These are phyloP conservation scores for Rhabdophis nuchalis DNA, from an alignment of 2,797 vertebrate genomes.

Conservation along the genomic window DNA sequence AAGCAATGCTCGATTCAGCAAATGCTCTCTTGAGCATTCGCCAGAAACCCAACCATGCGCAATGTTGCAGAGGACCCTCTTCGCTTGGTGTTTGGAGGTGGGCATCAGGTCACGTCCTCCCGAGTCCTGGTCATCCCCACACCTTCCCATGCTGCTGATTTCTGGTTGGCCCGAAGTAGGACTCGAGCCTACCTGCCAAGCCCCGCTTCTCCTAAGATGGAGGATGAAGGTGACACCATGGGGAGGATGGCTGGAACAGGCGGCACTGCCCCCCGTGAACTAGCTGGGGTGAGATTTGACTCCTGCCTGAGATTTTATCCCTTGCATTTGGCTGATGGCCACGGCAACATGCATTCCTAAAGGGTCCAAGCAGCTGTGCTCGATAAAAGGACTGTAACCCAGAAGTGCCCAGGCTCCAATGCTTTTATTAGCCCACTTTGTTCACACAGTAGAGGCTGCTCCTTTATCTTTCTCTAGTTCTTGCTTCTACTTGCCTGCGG, in stretches of 20 bases:
- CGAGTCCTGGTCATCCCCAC: neutral
- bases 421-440: neutral
- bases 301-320: neutral
- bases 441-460: neutral
- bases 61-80: neutral
- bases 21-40: neutral
- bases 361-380: neutral
- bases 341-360: neutral
- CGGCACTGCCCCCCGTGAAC: conserved; percentile 15
- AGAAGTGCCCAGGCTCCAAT: neutral
- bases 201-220: conserved; percentile 65
- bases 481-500: too few species aligned
- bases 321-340: neutral
- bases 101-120: neutral
- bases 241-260: conserved; percentile 32
- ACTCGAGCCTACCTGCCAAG: neutral
- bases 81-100: conserved; percentile 8
- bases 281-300: conserved; percentile 58
- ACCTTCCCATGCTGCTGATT: conserved; percentile 21
- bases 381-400: neutral
- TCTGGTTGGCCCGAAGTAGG: conserved; percentile 24
- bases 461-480: neutral
- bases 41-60: neutral
- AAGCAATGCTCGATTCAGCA: neutral
- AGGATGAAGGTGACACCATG: conserved; percentile 41